phyloP scores from a whole-genome alignment of 2,888 invertebrate species.

The Yponomeuta plumbellus region DNA sequence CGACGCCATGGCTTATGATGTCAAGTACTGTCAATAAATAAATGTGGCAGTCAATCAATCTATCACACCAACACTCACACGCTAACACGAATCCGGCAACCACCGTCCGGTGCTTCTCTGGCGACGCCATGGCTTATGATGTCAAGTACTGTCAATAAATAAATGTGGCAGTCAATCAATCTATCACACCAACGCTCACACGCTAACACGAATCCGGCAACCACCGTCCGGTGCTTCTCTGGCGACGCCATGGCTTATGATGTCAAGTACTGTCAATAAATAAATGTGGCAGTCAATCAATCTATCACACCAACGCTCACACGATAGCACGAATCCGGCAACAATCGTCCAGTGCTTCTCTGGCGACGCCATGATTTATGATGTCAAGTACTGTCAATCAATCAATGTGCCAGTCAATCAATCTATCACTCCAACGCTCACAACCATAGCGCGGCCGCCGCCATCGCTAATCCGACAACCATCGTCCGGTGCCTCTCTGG shows the following conservation, averaged over 20 bases:
- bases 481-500: constrained; percentile 93
- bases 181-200: constrained; percentile 97
- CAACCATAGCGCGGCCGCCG: constrained; percentile 93
- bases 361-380: constrained; percentile 90
- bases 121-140: no score
- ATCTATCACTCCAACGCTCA: constrained; percentile 87
- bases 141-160: no score
- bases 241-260: constrained; percentile 92
- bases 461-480: constrained; percentile 66
- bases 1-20: constrained; percentile 92
- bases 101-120: constrained; percentile 92
- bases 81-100: no score
- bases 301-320: constrained; percentile 96
- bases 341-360: constrained; percentile 92
- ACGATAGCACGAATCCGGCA: constrained; percentile 84
- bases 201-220: constrained; percentile 82
- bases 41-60: no score
- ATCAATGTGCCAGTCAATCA: constrained; percentile 82
- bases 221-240: constrained; percentile 92
- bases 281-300: no score
- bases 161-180: no score
- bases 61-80: no score
- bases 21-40: constrained; percentile 49
- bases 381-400: constrained; percentile 74
- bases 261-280: constrained; percentile 65